Conservation (phyloP, 2,888 invertebrate species). For the Chesias legatella region DNA sequence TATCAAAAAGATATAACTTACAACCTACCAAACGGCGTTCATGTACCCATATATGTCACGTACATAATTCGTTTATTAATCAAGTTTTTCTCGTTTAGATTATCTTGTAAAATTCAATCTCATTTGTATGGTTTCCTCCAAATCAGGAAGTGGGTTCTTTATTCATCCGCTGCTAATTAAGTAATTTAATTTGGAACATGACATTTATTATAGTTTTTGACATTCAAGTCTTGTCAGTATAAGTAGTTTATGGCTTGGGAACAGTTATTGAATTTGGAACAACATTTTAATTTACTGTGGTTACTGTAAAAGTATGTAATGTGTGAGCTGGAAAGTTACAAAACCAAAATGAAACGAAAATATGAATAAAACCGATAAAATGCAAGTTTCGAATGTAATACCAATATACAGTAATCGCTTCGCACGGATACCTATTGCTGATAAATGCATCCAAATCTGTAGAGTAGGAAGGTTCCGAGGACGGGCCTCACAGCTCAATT, state of each 20-base stretch:
- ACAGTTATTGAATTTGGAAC: slow-evolving; percentile 4
- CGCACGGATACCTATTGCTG: too few species aligned
- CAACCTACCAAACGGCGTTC: too few species aligned
- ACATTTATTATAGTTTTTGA: slow-evolving; percentile 1
- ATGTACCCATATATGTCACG: neutral
- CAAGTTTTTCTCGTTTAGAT: slow-evolving; percentile 12
- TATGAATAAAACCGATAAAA: too few species aligned
- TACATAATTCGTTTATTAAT: slow-evolving; percentile 13
- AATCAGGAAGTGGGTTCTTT: slow-evolving; percentile 24
- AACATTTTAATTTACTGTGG: neutral
- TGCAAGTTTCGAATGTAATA: too few species aligned
- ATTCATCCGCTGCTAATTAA: slow-evolving; percentile 23
- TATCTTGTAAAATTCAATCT: slow-evolving; percentile 12
- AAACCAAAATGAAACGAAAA: too few species aligned
- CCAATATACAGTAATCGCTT: too few species aligned
- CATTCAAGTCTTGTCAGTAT: neutral
- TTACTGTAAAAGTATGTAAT: too few species aligned
- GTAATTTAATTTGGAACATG: slow-evolving; percentile 20
- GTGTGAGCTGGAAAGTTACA: too few species aligned
- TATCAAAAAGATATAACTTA: too few species aligned
- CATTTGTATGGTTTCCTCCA: slow-evolving; percentile 23
- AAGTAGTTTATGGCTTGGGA: slow-evolving; percentile 1
- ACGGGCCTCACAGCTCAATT: too few species aligned
- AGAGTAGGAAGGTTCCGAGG: too few species aligned
- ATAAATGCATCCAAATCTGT: too few species aligned